Base-by-base conservation (phyloP, 2,797 vertebrate species). In the Myotis findleyi region DNA sequence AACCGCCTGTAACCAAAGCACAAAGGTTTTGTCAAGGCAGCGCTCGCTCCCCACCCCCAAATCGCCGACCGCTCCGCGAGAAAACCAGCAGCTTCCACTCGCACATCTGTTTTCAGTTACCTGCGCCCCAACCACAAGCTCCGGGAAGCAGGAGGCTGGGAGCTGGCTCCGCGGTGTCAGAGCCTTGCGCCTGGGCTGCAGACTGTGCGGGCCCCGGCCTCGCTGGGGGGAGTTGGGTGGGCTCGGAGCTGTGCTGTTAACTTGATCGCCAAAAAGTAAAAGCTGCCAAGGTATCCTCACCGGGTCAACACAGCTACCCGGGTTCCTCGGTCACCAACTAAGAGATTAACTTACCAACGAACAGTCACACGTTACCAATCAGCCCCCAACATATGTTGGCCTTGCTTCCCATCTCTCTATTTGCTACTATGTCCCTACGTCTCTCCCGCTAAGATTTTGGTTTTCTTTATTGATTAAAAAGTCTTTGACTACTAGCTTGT, bases 21-120 rank as follows among this genome's bases (percentile, higher is more conserved):
- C 73, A 73, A 66, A 91, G 89, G 73, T 49, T 96, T 69, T 57
- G 6, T 36, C 36, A 89, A 89, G 41, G 47, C 87, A 9, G 41
- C 72, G 30, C 86, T 66, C 14, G 13, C 62, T 94, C 79, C 86
- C 90, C 62, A 18, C 68, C 85, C 93, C 96, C 91, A 62, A 47
- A 57, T 17, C 69, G 38, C 79, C 76, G 30, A 94, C 47, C 68
- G 6, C 86, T 76, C 84, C 6, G 64, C 33, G 23, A 71, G 57
- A 84, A 89, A 94, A 81, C 62, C 6, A 49, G n/a, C 41, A 12
- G 69, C 44, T 95, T 91, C 96, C n/a, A 17, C 47, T 87, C 30
- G 86, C 95, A 92, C 96, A 93, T 95, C 89, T 97, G 90, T 96
- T 96, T 93, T 49, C 75, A 95, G 94, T 97, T 97, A 93, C 92